These are phyloP conservation scores for Dicyrtoma fusca DNA, from an alignment of 2,888 invertebrate genomes.

Conservation along the genomic window DNA sequence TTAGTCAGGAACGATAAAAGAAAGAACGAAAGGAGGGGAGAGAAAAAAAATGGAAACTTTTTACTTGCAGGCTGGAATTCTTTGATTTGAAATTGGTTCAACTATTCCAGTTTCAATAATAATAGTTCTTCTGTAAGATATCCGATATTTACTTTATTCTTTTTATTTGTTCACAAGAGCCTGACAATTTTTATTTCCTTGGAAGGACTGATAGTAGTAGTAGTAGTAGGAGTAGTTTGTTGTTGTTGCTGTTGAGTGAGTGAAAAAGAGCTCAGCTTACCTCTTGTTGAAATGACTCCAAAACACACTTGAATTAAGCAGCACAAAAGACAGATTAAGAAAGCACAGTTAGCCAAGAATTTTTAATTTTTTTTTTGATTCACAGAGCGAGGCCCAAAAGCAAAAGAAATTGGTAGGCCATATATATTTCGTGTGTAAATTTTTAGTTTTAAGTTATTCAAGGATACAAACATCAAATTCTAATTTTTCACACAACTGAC, in stretches of 20 bases:
- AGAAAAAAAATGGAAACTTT: conserved; percentile 7
- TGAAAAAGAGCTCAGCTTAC: conserved; percentile 68
- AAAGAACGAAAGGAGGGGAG: conserved; percentile 11
- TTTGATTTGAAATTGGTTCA: conserved; percentile 25
- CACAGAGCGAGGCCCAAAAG: conserved; percentile 28
- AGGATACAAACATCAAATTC: too few species aligned
- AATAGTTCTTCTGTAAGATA: conserved; percentile 17
- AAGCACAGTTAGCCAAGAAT: conserved; percentile 55
- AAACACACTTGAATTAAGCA: conserved; percentile 86
- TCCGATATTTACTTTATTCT: conserved; percentile 3
- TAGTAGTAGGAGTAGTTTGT: conserved; percentile 5
- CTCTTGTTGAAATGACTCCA: conserved; percentile 99
- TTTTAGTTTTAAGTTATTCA: too few species aligned
- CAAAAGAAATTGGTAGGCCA: conserved; percentile 9
- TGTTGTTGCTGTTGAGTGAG: conserved; percentile 19
- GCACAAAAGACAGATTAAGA: conserved; percentile 64
- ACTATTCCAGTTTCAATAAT: conserved; percentile 22
- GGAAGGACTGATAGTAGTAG: not conserved
- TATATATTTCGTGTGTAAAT: too few species aligned
- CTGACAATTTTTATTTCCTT: not conserved
- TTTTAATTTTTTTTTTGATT: conserved; percentile 30
- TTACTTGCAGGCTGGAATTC: conserved; percentile 31
- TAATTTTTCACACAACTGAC: too few species aligned
- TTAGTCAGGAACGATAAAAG: conserved; percentile 4
- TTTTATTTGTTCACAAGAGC: conserved; percentile 3